A percentile compares a stretch with the other conserved stretches of the same genome.
Conservation (phyloP, 2,888 invertebrate genomes). For the Morpho achilles region DNA sequence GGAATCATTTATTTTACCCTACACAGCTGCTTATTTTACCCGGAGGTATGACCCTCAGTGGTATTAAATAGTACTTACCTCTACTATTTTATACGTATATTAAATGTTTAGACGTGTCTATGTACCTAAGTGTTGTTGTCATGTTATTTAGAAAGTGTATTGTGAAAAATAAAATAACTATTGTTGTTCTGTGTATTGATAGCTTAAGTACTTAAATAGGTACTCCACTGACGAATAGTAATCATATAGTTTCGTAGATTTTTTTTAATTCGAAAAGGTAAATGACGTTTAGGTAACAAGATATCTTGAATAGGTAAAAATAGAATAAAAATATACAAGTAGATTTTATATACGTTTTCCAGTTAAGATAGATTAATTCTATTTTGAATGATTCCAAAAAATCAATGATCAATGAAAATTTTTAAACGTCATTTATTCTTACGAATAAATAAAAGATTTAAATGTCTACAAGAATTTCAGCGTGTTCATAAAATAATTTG, state of each 20-base stretch:
- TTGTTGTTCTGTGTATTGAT: constrained; percentile 1
- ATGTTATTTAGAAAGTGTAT: constrained; percentile 18
- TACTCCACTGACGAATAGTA: neutral
- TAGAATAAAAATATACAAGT: neutral
- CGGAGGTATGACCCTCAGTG: too few relatives aligned
- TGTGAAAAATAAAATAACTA: constrained; percentile 4
- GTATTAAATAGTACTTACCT: constrained; percentile 11
- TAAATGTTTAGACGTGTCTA: constrained; percentile 35
- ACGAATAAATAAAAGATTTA: constrained; percentile 7
- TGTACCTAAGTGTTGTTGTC: constrained; percentile 26
- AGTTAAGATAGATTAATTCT: too few relatives aligned
- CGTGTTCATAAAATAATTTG: constrained; percentile 16
- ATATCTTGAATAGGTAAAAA: neutral
- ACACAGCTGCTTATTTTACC: too few relatives aligned
- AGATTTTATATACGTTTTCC: too few relatives aligned
- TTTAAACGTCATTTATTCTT: neutral
- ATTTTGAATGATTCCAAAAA: too few relatives aligned
- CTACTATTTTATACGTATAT: constrained; percentile 34
- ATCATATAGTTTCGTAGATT: neutral
- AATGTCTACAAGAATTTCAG: constrained; percentile 20
- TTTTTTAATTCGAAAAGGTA: constrained; percentile 4
- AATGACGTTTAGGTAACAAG: neutral
- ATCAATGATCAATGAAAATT: too few relatives aligned
- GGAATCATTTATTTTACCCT: too few relatives aligned
- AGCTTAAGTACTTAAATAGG: neutral